A percentile compares a stretch with the other conserved stretches of the same genome.
Conservation (phyloP, 1,140 invertebrate species). For the Drosophila ercepeae region DNA sequence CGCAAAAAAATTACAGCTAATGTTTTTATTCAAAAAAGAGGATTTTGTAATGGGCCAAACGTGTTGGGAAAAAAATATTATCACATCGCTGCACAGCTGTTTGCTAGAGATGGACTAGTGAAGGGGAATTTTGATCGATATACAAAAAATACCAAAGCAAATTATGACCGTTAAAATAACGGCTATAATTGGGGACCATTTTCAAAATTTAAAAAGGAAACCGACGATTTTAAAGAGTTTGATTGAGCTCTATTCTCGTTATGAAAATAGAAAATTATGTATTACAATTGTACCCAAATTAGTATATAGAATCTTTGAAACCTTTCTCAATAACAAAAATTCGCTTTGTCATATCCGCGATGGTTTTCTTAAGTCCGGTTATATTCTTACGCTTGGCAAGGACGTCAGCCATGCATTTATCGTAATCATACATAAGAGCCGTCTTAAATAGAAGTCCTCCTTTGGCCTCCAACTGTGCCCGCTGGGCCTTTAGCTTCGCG, state of each 20-base stretch:
- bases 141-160: slow-evolving; percentile 7
- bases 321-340: not conserved
- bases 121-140: not conserved
- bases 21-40: slow-evolving; percentile 48
- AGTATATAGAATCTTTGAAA: not conserved
- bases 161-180: not conserved
- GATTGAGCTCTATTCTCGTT: not conserved
- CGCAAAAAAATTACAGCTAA: not conserved
- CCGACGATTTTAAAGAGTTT: not conserved
- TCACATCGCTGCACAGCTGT: slow-evolving; percentile 71
- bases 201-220: not conserved
- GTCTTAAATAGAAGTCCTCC: slow-evolving; percentile 29
- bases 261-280: not conserved
- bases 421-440: slow-evolving; percentile 29
- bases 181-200: not conserved
- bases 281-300: not conserved
- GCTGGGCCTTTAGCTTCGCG: slow-evolving; percentile 9
- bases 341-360: not conserved
- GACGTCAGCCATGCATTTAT: slow-evolving; percentile 22
- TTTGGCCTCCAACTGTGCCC: slow-evolving; percentile 8
- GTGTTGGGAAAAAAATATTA: slow-evolving; percentile 49
- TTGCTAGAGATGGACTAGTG: slow-evolving; percentile 9
- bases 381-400: not conserved
- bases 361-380: slow-evolving; percentile 1
- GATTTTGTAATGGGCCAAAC: slow-evolving; percentile 12